phyloP scores from a whole-genome alignment of 2,113 vertebrate species.

The Aegithalos caudatus region DNA sequence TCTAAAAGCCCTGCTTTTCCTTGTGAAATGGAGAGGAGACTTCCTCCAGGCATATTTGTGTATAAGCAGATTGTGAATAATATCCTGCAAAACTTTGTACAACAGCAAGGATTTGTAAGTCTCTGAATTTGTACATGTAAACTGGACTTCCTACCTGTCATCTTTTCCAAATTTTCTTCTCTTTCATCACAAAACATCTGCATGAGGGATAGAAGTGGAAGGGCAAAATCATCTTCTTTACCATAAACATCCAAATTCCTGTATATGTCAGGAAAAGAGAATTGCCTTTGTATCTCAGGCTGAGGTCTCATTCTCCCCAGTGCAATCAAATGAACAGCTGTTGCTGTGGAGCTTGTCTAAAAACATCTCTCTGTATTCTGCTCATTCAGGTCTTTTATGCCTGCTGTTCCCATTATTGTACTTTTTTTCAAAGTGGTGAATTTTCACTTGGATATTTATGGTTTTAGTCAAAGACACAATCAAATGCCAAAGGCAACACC shows the following conservation, averaged over 20 bases:
- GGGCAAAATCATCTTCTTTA: not conserved
- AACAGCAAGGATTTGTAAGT: not conserved
- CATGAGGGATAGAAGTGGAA: not conserved
- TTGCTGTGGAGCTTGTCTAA: constrained; percentile 14
- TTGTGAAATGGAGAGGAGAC: not conserved
- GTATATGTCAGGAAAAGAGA: not conserved
- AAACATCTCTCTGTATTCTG: constrained; percentile 10
- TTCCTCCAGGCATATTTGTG: not conserved
- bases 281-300: not conserved
- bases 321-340: constrained; percentile 4
- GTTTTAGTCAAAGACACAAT: constrained; percentile 22
- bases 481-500: not conserved
- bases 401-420: not conserved
- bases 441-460: not conserved
- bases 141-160: not conserved
- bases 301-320: constrained; percentile 4
- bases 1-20: not conserved
- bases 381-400: not conserved
- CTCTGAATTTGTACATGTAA: not conserved
- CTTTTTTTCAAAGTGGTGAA: not conserved
- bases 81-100: not conserved
- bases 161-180: not conserved
- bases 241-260: not conserved
- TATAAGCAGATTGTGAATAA: not conserved
- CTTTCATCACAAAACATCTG: not conserved